phyloP scores from a whole-genome alignment of 2,797 vertebrate species.

The Pseudochirops cupreus region DNA sequence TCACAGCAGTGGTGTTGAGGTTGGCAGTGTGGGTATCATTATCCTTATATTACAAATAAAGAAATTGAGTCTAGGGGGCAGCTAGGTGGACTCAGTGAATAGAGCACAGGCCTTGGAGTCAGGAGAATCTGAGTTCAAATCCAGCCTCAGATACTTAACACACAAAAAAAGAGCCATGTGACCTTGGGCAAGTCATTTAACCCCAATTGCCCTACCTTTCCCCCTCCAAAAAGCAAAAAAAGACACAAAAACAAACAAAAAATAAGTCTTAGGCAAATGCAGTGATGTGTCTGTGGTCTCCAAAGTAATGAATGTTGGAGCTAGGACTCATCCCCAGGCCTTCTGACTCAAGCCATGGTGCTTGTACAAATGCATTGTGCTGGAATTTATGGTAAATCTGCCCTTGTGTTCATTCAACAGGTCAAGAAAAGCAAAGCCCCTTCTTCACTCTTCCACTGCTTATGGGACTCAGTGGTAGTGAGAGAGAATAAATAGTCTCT shows the following conservation, averaged over 20 bases:
- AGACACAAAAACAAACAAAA: too few relatives aligned
- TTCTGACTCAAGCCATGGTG: not conserved
- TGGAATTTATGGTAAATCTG: not conserved
- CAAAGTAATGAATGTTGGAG: slow-evolving; percentile 5
- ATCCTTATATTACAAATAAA: not conserved
- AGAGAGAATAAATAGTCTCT: not conserved
- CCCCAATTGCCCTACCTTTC: too few relatives aligned
- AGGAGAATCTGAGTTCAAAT: too few relatives aligned
- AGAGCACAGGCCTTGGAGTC: too few relatives aligned
- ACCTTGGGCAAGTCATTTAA: too few relatives aligned
- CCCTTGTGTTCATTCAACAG: not conserved
- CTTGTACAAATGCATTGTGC: not conserved
- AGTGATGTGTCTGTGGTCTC: not conserved
- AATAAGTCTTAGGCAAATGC: not conserved
- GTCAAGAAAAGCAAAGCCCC: not conserved
- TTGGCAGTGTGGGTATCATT: not conserved
- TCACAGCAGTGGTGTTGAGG: not conserved
- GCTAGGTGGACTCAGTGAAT: too few relatives aligned
- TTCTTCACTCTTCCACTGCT: not conserved
- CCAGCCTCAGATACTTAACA: too few relatives aligned
- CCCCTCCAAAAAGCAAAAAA: too few relatives aligned
- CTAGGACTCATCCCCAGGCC: not conserved
- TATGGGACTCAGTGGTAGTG: not conserved
- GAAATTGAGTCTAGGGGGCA: not conserved
- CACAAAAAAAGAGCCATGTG: too few relatives aligned